Evolutionary conservation across 2,113 vertebrate species (phyloP).

Genomic region (Lynx canadensis): DNA sequence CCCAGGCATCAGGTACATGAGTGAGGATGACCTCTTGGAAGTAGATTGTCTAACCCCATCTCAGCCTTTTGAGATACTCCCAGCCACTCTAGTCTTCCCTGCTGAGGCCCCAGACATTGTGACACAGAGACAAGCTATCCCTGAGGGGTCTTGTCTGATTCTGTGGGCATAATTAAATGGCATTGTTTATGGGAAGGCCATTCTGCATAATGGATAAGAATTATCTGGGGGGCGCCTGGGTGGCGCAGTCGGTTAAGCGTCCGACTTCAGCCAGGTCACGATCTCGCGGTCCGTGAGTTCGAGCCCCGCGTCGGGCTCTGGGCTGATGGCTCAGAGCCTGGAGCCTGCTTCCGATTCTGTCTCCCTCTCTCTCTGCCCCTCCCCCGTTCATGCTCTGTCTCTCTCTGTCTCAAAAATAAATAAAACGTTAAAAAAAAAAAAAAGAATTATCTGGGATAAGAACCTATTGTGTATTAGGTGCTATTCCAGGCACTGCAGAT

Average conservation of each 20-base stretch:
- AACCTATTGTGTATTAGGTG: background rate
- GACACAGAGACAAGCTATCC: background rate
- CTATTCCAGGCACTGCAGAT: background rate
- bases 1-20: background rate
- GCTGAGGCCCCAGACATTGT: background rate
- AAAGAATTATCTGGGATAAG: background rate
- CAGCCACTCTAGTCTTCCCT: background rate
- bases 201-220: background rate
- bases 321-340: too few relatives aligned
- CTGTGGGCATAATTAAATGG: background rate
- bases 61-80: background rate
- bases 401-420: too few relatives aligned
- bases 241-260: too few relatives aligned
- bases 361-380: too few relatives aligned
- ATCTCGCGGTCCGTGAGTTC: too few relatives aligned
- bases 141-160: accelerated
- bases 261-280: too few relatives aligned
- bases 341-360: too few relatives aligned
- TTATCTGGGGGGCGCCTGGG: too few relatives aligned
- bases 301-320: too few relatives aligned
- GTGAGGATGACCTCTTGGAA: background rate
- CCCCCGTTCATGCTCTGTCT: too few relatives aligned
- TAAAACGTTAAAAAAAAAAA: too few relatives aligned
- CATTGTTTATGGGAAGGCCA: background rate
- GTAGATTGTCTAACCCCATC: background rate